Conservation (phyloP, 2,888 invertebrate species). For the Phania funesta region DNA sequence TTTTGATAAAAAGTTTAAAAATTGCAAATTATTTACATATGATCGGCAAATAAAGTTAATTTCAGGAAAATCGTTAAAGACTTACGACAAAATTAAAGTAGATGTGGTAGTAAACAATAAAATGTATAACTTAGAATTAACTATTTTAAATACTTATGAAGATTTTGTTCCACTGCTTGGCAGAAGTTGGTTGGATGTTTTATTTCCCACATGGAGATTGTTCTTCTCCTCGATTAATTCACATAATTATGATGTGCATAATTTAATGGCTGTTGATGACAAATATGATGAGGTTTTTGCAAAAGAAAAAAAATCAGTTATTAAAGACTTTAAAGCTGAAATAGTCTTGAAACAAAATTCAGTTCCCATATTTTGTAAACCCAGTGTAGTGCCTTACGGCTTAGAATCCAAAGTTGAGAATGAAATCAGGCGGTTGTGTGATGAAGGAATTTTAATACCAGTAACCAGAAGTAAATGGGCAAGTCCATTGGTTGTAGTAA, state of each 20-base stretch:
- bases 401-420: conserved; percentile 40
- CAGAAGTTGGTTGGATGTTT: conserved; percentile 28
- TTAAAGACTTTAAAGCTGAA: conserved; percentile 43
- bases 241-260: not conserved
- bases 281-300: conserved; percentile 14
- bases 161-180: conserved; percentile 24
- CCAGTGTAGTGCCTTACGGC: conserved; percentile 42
- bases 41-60: conserved; percentile 35
- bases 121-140: conserved; percentile 27
- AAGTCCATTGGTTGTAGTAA: conserved; percentile 54
- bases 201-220: conserved; percentile 7
- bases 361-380: conserved; percentile 37
- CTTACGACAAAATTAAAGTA: conserved; percentile 9
- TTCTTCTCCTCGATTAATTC: conserved; percentile 5
- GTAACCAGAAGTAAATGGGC: conserved; percentile 53
- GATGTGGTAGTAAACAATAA: not conserved
- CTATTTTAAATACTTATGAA: conserved; percentile 16
- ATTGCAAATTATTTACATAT: conserved; percentile 4
- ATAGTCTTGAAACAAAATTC: conserved; percentile 19
- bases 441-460: conserved; percentile 36
- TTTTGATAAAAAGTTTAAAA: conserved; percentile 12
- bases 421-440: conserved; percentile 42
- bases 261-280: not conserved
- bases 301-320: too few relatives aligned
- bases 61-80: conserved; percentile 2